Percentiles rank a stretch among this genome's conserved stretches.
phyloP scores from a whole-genome alignment of 1,140 invertebrate genomes.

The Bilobella aurantiaca region DNA sequence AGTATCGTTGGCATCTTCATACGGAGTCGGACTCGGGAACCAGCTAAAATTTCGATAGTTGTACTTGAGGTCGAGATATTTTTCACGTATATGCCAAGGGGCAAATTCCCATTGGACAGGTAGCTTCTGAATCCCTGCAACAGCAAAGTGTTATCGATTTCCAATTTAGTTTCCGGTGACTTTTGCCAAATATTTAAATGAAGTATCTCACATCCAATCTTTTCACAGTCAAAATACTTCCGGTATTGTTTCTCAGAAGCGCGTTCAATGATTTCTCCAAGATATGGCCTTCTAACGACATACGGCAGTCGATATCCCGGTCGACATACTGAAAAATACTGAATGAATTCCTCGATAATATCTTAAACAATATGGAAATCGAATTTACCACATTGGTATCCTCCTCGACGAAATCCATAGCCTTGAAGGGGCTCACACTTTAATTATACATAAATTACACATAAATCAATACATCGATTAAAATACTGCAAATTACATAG shows the following conservation, averaged over 20 bases:
- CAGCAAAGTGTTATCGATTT: conserved; percentile 24
- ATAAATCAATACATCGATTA: neutral
- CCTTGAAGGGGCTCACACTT: conserved; percentile 93
- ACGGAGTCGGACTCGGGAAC: conserved; percentile 1
- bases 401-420: conserved; percentile 87
- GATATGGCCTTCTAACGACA: conserved; percentile 73
- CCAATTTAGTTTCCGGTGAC: too few species aligned
- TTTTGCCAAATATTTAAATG: conserved; percentile 11
- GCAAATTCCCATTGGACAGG: conserved; percentile 66
- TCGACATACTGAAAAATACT: too few species aligned
- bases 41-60: conserved; percentile 56
- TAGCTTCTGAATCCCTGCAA: conserved; percentile 65
- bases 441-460: neutral
- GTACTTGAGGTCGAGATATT: conserved; percentile 59
- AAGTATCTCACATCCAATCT: conserved; percentile 75
- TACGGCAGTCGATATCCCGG: conserved; percentile 80
- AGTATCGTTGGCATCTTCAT: conserved; percentile 1
- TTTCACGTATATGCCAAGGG: conserved; percentile 53
- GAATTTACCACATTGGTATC: conserved; percentile 86
- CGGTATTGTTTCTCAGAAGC: conserved; percentile 84
- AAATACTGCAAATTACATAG: conserved; percentile 3
- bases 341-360: neutral
- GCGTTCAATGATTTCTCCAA: conserved; percentile 86
- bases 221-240: conserved; percentile 79
- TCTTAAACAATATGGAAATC: conserved; percentile 57